Conservation (phyloP, 2,888 invertebrate species). For the Anthophora plumipes region DNA sequence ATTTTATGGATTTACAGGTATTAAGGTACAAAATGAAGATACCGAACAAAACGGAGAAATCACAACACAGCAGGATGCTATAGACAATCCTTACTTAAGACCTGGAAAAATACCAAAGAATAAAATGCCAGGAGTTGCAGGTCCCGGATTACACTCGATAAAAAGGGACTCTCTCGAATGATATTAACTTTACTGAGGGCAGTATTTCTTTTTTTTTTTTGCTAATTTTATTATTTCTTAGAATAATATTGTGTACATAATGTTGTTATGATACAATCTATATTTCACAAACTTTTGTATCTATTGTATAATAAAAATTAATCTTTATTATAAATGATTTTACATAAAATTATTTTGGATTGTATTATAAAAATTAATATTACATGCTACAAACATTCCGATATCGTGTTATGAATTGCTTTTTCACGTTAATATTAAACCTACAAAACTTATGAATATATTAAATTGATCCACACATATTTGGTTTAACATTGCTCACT, state of each 20-base stretch:
- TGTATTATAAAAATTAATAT: constrained; percentile 52
- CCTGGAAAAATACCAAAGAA: constrained; percentile 84
- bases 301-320: constrained; percentile 57
- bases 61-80: constrained; percentile 80
- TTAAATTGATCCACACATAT: constrained; percentile 54
- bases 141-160: constrained; percentile 47
- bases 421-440: constrained; percentile 35
- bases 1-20: constrained; percentile 59
- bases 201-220: constrained; percentile 39
- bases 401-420: constrained; percentile 19
- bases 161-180: constrained; percentile 67
- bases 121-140: constrained; percentile 61
- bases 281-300: constrained; percentile 31
- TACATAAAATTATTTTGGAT: constrained; percentile 58
- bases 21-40: constrained; percentile 71
- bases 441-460: constrained; percentile 13
- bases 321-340: constrained; percentile 64
- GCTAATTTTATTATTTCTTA: constrained; percentile 29
- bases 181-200: not conserved
- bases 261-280: constrained; percentile 18
- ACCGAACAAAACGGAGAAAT: constrained; percentile 79
- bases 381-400: constrained; percentile 56
- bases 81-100: constrained; percentile 83
- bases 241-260: constrained; percentile 49
- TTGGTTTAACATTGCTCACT: constrained; percentile 57